Evolutionary conservation across 2,113 vertebrate genomes (phyloP).

Genomic region (Chamaea fasciata): DNA sequence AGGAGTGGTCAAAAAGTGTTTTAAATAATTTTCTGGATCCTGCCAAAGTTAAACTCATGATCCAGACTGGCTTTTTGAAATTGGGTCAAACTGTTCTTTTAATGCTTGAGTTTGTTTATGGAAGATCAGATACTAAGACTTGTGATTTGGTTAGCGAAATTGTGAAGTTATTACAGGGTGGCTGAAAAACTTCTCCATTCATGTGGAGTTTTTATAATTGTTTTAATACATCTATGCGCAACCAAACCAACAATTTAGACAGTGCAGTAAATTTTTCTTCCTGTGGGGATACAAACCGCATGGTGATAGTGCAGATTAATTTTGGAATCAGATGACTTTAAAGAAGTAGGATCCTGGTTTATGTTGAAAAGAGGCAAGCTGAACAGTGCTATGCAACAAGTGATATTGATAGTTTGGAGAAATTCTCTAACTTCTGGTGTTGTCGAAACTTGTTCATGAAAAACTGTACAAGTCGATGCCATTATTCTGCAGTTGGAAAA

Average conservation of each 20-base stretch:
- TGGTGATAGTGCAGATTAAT: background rate
- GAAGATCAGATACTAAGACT: background rate
- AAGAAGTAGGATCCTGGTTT: background rate
- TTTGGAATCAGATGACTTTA: background rate
- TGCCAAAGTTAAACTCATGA: background rate
- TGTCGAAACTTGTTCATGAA: background rate
- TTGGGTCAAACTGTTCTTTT: background rate
- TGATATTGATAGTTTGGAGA: background rate
- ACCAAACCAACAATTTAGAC: background rate
- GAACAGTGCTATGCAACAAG: background rate
- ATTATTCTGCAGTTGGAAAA: background rate
- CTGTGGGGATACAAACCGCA: background rate
- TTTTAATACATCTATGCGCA: background rate
- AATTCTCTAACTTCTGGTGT: background rate
- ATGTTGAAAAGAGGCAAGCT: background rate
- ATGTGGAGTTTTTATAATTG: background rate
- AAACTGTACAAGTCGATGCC: background rate
- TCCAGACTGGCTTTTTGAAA: background rate
- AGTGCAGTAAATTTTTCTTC: background rate
- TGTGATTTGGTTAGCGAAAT: background rate
- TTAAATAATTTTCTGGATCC: background rate
- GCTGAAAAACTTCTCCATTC: background rate
- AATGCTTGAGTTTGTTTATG: background rate
- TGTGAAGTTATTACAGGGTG: background rate
- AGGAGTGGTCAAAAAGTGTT: background rate